These are phyloP conservation scores for Tachina lurida DNA, from an alignment of 2,888 invertebrate species.

Conservation along the genomic window DNA sequence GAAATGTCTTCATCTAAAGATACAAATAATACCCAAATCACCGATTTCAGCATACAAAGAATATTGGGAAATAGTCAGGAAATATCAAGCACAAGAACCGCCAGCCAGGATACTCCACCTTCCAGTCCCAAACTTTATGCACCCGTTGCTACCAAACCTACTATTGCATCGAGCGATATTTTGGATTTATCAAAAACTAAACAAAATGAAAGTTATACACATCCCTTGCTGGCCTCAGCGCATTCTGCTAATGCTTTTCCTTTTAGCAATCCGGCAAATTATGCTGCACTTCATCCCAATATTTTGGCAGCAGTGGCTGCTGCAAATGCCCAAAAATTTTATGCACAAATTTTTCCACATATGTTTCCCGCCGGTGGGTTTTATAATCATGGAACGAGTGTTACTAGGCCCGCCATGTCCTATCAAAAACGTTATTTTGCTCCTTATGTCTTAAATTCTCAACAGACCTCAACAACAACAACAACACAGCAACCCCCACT, in stretches of 20 bases:
- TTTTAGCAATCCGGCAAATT: slow-evolving; percentile 33
- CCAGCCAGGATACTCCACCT: slow-evolving; percentile 58
- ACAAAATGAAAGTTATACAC: slow-evolving; percentile 44
- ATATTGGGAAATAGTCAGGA: slow-evolving; percentile 73
- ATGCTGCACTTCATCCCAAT: slow-evolving; percentile 74
- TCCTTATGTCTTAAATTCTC: slow-evolving; percentile 75
- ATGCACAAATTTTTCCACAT: slow-evolving; percentile 80
- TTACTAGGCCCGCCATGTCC: slow-evolving; percentile 71
- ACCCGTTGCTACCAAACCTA: slow-evolving; percentile 56
- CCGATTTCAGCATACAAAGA: slow-evolving; percentile 82
- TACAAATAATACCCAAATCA: slow-evolving; percentile 74
- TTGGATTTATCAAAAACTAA: slow-evolving; percentile 79
- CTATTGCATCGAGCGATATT: slow-evolving; percentile 46
- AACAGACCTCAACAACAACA: background rate
- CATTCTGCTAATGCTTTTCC: slow-evolving; percentile 33
- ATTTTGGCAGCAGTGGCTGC: slow-evolving; percentile 77
- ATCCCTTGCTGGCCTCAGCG: slow-evolving; percentile 48
- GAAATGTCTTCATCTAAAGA: slow-evolving; percentile 75
- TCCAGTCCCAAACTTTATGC: slow-evolving; percentile 61
- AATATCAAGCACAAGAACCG: background rate
- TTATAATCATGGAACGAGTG: slow-evolving; percentile 65
- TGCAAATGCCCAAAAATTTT: slow-evolving; percentile 80
- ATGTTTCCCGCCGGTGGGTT: slow-evolving; percentile 78
- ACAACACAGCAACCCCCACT: slow-evolving; percentile 29
- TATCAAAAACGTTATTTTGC: slow-evolving; percentile 78